Evolutionary conservation across 2,888 invertebrate species (phyloP).

Genomic region (Caenorhabditis sp.): DNA sequence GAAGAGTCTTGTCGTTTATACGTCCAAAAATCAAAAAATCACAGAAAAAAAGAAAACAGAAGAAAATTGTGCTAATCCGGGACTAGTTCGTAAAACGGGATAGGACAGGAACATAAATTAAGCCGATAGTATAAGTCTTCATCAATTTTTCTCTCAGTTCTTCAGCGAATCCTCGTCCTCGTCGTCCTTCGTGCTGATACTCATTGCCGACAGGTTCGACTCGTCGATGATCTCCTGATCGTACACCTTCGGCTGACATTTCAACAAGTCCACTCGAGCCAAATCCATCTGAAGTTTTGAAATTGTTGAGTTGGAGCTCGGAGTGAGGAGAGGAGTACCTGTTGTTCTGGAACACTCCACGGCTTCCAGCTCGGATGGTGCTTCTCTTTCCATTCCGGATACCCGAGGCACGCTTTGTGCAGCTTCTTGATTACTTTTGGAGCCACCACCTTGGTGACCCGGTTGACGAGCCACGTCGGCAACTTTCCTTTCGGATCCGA

Average conservation of each 20-base stretch:
- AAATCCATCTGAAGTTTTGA: conserved; percentile 57
- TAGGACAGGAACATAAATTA: too few relatives aligned
- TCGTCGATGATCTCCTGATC: conserved; percentile 70
- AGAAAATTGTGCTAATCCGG: neutral
- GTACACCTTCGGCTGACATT: conserved; percentile 70
- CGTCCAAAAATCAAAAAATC: neutral
- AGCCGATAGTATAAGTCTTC: too few relatives aligned
- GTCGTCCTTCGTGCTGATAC: conserved; percentile 48
- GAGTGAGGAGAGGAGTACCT: conserved; percentile 38
- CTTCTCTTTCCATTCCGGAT: conserved; percentile 88
- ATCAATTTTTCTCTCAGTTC: conserved; percentile 24
- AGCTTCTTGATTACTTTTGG: conserved; percentile 89
- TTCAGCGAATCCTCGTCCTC: conserved; percentile 55
- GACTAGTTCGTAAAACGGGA: neutral
- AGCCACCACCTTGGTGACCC: conserved; percentile 88
- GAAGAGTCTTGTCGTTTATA: too few relatives aligned
- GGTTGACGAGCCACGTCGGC: conserved; percentile 92
- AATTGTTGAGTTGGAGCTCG: neutral
- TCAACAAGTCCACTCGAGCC: conserved; percentile 60
- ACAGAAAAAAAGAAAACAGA: neutral
- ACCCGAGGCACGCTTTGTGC: conserved; percentile 87
- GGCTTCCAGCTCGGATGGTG: conserved; percentile 87
- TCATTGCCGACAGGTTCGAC: conserved; percentile 56
- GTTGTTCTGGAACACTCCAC: conserved; percentile 90
- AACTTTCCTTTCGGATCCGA: conserved; percentile 88